phyloP scores from a whole-genome alignment of 2,888 invertebrate genomes.

The Orgyia antiqua region DNA sequence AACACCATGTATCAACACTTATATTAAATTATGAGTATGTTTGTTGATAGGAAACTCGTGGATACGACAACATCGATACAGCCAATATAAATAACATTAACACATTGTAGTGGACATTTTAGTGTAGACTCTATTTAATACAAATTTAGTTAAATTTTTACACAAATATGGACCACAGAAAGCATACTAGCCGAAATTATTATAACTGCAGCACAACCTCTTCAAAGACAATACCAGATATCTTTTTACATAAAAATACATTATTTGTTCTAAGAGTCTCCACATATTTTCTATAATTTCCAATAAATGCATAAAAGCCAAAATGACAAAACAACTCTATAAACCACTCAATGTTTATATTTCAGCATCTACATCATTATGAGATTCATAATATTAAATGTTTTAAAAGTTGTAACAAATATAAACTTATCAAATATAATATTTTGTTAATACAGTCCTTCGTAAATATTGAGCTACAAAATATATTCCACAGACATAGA shows the following conservation, averaged over 20 bases:
- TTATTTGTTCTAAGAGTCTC: too few species aligned
- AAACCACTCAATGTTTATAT: conserved; percentile 16
- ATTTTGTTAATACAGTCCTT: conserved; percentile 20
- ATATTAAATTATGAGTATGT: conserved; percentile 49
- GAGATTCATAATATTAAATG: conserved; percentile 33
- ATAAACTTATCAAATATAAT: conserved; percentile 15
- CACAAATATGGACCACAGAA: too few species aligned
- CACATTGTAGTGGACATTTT: too few species aligned
- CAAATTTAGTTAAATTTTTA: too few species aligned
- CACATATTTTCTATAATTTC: too few species aligned
- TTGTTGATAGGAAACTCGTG: conserved; percentile 16
- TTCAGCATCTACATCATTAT: conserved; percentile 17
- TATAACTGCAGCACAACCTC: too few species aligned
- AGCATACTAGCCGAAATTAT: too few species aligned
- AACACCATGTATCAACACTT: conserved; percentile 40
- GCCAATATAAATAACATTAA: too few species aligned
- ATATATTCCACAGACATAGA: conserved; percentile 17
- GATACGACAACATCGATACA: too few species aligned
- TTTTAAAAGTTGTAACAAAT: conserved; percentile 13
- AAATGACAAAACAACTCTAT: conserved; percentile 8
- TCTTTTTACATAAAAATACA: too few species aligned
- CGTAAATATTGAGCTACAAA: conserved; percentile 36
- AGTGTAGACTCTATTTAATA: too few species aligned
- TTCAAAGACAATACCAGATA: too few species aligned
- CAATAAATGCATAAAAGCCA: conserved; percentile 19